These are phyloP conservation scores for Papilio protenor DNA, from an alignment of 2,888 invertebrate genomes.

Conservation along the genomic window DNA sequence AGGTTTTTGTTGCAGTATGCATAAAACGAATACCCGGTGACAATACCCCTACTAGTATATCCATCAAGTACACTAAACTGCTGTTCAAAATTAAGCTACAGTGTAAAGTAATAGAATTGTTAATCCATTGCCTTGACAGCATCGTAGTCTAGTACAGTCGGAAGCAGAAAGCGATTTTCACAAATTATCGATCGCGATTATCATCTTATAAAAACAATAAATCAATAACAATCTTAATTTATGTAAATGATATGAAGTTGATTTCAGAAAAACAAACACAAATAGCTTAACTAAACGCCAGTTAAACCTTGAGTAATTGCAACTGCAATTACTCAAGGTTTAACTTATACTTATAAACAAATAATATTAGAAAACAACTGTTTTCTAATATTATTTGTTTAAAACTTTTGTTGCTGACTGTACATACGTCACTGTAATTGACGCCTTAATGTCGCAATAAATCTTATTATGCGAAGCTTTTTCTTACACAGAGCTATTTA, in stretches of 20 bases:
- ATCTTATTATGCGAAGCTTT: slow-evolving; percentile 32
- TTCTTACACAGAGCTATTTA: slow-evolving; percentile 30
- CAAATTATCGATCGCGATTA: not conserved
- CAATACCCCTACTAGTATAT: slow-evolving; percentile 18
- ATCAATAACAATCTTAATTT: not conserved
- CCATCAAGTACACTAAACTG: not conserved
- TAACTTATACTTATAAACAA: too few species aligned
- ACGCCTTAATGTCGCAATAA: slow-evolving; percentile 37
- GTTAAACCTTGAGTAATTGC: not conserved
- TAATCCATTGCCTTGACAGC: slow-evolving; percentile 4
- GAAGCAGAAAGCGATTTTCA: not conserved
- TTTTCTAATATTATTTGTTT: not conserved
- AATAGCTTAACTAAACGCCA: not conserved
- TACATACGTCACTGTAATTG: slow-evolving; percentile 26
- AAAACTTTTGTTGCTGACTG: not conserved
- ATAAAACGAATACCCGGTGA: slow-evolving; percentile 34
- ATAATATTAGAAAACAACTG: too few species aligned
- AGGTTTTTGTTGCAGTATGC: slow-evolving; percentile 32
- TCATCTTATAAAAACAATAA: not conserved
- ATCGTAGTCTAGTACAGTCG: not conserved
- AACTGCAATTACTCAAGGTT: too few species aligned
- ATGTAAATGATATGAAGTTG: not conserved
- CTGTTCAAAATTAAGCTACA: not conserved
- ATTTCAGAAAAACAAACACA: not conserved
- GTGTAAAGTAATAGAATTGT: not conserved